Evolutionary conservation across 2,888 invertebrate species (phyloP).

Genomic region (Monochamus alternatus): DNA sequence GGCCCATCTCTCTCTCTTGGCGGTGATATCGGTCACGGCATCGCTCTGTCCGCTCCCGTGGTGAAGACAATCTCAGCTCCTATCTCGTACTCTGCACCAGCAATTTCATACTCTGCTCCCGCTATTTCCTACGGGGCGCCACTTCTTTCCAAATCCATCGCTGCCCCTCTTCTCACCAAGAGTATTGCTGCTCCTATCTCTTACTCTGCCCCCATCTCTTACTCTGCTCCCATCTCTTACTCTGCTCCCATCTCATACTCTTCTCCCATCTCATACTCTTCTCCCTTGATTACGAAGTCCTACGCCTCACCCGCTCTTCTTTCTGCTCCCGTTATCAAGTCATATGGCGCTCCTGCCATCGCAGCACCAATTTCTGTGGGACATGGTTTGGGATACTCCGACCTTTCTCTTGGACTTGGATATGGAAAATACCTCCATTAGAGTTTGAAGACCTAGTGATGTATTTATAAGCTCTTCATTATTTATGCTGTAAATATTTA

Average conservation of each 20-base stretch:
- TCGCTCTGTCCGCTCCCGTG: constrained; percentile 35
- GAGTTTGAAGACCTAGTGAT: constrained; percentile 32
- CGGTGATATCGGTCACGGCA: constrained; percentile 10
- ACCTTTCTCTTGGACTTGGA: constrained; percentile 43
- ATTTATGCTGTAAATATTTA: constrained; percentile 40
- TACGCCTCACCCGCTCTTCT: constrained; percentile 41
- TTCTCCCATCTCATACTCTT: constrained; percentile 48
- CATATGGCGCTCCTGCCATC: constrained; percentile 29
- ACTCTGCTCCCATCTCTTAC: constrained; percentile 45
- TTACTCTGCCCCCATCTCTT: constrained; percentile 47
- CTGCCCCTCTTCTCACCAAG: constrained; percentile 41
- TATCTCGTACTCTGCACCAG: neutral
- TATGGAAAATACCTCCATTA: constrained; percentile 51
- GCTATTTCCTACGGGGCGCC: constrained; percentile 39
- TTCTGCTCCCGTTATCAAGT: constrained; percentile 14
- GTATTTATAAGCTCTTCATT: constrained; percentile 24
- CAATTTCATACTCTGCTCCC: neutral
- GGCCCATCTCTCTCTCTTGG: constrained; percentile 36
- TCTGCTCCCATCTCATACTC: constrained; percentile 37
- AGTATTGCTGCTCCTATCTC: constrained; percentile 44
- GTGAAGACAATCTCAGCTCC: neutral
- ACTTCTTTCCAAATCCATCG: constrained; percentile 18
- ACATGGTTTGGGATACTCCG: constrained; percentile 40
- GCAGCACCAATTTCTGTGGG: constrained; percentile 38
- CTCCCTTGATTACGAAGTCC: constrained; percentile 49